Conservation (phyloP, 2,797 vertebrate genomes). For the Eulemur coronatus region DNA sequence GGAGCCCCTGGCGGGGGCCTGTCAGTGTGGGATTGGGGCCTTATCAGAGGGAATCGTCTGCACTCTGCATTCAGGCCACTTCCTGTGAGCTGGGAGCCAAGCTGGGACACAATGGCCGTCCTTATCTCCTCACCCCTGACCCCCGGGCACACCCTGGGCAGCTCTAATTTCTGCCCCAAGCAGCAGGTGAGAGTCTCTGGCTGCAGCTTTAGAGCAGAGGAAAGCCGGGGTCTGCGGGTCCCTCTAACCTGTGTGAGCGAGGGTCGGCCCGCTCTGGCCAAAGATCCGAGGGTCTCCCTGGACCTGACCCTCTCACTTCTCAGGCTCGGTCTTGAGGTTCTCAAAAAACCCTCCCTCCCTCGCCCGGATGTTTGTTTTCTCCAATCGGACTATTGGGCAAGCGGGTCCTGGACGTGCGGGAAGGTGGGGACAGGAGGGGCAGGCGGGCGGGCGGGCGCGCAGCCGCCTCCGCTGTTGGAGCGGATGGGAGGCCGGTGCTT, state of each 20-base stretch:
- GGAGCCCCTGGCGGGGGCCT: neutral
- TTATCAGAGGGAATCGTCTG: slow-evolving; percentile 92
- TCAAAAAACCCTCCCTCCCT: accelerated
- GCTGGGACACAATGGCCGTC: slow-evolving; percentile 90
- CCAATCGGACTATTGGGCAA: neutral
- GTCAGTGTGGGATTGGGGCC: slow-evolving; percentile 35
- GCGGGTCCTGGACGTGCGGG: accelerated
- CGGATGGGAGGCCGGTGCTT: accelerated
- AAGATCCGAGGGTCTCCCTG: neutral
- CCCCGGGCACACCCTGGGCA: slow-evolving; percentile 71
- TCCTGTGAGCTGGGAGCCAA: slow-evolving; percentile 94
- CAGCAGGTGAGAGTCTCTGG: slow-evolving; percentile 80
- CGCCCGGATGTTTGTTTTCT: neutral
- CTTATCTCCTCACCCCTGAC: slow-evolving; percentile 93
- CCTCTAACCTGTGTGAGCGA: neutral
- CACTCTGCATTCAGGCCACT: slow-evolving; percentile 90
- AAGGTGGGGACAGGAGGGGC: neutral
- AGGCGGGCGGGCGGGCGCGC: accelerated
- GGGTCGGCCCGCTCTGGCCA: neutral
- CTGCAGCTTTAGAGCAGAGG: neutral
- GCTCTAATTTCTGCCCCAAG: slow-evolving; percentile 76
- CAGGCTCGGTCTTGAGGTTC: neutral
- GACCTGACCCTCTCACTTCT: neutral
- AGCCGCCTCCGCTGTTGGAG: accelerated
- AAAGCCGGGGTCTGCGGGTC: neutral